Evolutionary conservation across 2,113 vertebrate genomes (phyloP).

Genomic region (Craseonycteris thonglongyai): DNA sequence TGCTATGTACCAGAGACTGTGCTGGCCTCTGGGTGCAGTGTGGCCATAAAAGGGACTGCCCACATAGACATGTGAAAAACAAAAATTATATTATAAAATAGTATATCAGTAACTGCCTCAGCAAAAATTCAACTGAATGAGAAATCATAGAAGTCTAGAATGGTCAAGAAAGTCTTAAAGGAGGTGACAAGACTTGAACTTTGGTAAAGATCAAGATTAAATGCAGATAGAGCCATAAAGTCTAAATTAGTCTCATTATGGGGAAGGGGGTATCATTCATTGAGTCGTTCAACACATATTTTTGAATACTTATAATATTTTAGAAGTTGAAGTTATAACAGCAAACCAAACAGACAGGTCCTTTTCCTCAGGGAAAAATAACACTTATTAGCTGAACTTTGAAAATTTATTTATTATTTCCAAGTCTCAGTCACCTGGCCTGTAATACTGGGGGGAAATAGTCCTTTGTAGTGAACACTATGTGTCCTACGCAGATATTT

Average conservation of each 20-base stretch:
- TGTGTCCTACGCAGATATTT: not conserved
- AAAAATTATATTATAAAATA: not conserved
- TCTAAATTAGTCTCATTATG: not conserved
- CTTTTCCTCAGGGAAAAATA: not conserved
- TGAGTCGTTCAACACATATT: not conserved
- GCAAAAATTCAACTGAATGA: not conserved
- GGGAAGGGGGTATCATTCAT: not conserved
- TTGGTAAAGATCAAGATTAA: not conserved
- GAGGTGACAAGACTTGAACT: not conserved
- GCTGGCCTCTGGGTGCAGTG: no score
- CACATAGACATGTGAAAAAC: not conserved
- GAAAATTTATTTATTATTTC: not conserved
- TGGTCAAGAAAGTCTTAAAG: not conserved
- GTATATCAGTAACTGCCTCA: not conserved
- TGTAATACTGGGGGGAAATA: not conserved
- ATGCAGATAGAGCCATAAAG: not conserved
- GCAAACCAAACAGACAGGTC: not conserved
- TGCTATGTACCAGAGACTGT: no score
- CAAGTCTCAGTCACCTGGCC: not conserved
- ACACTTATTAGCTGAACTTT: not conserved
- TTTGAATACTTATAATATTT: not conserved
- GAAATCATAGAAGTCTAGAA: not conserved
- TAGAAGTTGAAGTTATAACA: not conserved
- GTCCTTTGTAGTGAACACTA: not conserved
- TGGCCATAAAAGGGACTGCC: no score